Conservation (phyloP, 2,888 invertebrate genomes). For the Rhagophthalmus giganteus region DNA sequence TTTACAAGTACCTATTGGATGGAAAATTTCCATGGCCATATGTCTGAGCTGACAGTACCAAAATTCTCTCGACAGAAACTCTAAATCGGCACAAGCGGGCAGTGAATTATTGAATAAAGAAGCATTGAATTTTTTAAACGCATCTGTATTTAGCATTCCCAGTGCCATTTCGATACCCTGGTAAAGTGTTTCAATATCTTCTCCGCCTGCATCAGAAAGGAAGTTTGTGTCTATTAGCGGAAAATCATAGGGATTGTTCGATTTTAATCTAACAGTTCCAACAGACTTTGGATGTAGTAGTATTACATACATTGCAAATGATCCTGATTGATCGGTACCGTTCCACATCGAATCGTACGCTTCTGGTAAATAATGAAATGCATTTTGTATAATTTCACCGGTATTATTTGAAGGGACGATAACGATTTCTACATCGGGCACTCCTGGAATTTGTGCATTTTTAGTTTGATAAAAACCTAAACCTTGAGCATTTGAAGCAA, state of each 20-base stretch:
- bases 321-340: conserved; percentile 7
- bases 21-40: conserved; percentile 19
- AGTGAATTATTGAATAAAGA: conserved; percentile 43
- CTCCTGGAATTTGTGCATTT: conserved; percentile 7
- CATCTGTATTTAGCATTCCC: conserved; percentile 55
- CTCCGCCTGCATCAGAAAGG: conserved; percentile 59
- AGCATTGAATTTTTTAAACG: conserved; percentile 58
- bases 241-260: conserved; percentile 63
- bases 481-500: conserved; percentile 17
- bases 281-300: conserved; percentile 58
- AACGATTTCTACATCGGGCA: conserved; percentile 30
- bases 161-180: conserved; percentile 57
- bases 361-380: conserved; percentile 16
- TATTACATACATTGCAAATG: conserved; percentile 53
- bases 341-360: conserved; percentile 12
- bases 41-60: conserved; percentile 37
- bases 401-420: conserved; percentile 16
- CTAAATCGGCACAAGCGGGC: conserved; percentile 19
- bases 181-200: conserved; percentile 58
- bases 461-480: conserved; percentile 22
- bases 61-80: conserved; percentile 28
- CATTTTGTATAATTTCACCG: conserved; percentile 1
- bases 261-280: conserved; percentile 58
- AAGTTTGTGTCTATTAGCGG: conserved; percentile 71
- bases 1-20: conserved; percentile 33